Percentiles rank a stretch among this genome's conserved stretches.
Conservation (phyloP, 2,113 vertebrate genomes). For the Sebastes fasciatus region DNA sequence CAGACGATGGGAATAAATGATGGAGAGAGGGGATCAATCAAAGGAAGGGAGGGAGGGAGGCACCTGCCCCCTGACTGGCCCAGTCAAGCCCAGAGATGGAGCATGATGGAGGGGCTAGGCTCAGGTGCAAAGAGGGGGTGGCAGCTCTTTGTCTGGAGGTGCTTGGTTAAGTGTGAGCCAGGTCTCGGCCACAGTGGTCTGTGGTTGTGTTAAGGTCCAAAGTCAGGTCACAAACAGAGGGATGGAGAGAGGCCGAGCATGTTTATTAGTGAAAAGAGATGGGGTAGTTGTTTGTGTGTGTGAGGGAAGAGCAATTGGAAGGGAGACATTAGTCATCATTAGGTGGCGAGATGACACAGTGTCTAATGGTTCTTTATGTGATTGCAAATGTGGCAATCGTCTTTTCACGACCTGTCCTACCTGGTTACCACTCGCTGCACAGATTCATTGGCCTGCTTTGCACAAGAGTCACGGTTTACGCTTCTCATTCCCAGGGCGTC, state of each 20-base stretch:
- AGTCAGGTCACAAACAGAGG: constrained; percentile 57
- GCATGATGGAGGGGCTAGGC: constrained; percentile 83
- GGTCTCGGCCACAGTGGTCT: constrained; percentile 54
- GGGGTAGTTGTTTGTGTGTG: constrained; percentile 2
- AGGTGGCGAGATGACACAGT: constrained; percentile 90
- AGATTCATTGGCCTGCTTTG: constrained; percentile 84
- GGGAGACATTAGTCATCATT: constrained; percentile 98
- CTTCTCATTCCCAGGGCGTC: too few species aligned
- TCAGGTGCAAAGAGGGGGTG: constrained; percentile 78
- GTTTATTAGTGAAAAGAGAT: constrained; percentile 47
- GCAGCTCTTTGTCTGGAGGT: constrained; percentile 75
- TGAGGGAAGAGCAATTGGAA: constrained; percentile 43
- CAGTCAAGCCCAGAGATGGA: constrained; percentile 78
- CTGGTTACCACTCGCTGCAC: constrained; percentile 88
- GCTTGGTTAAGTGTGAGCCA: constrained; percentile 68
- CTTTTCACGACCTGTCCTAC: constrained; percentile 90
- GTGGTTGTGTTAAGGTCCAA: constrained; percentile 60
- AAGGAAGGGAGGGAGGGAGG: constrained; percentile 74
- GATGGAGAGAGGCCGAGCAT: constrained; percentile 1
- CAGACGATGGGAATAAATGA: constrained; percentile 83
- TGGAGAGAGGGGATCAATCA: constrained; percentile 84
- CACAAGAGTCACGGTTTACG: constrained; percentile 2
- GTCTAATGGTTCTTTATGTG: constrained; percentile 91
- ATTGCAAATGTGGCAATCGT: constrained; percentile 91
- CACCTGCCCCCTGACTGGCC: constrained; percentile 76